Base-by-base conservation (phyloP, 2,797 vertebrate species). In the Threskiornis aethiopicus region DNA sequence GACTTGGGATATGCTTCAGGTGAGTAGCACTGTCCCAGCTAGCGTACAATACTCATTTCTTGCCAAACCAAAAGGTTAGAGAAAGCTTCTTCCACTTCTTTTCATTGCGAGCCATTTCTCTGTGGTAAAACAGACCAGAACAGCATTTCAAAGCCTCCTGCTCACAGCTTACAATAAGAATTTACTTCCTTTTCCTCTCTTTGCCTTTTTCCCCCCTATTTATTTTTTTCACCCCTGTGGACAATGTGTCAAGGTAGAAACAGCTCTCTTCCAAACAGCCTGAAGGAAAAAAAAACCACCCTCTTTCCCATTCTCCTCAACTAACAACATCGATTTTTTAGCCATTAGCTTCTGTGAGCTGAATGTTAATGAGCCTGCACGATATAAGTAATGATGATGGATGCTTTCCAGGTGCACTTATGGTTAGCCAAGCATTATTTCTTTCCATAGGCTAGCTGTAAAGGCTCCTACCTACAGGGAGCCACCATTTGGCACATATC, bases 331-430 rank as follows among this genome's bases (percentile, higher is more conserved):
- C 0, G 41, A 96, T 93, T 78, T 77, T 89, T 92, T 57, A 90
- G 67, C 64, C 81, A 95, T 95, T 93, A 92, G 41, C 28, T 85
- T 51, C 65, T 71, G 87, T 94, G 96, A 87, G 59, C 49, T 61
- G 92, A 93, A 93, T 95, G 90, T 18, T 94, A 92, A 95, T 82
- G 62, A 87, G 46, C 21, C 67, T 71, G 75, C 67, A 85, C 1
- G 1, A 62, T 25, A 3, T 47, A 85, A 85, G 49, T 78, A 87
- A 96, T 69, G 77, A 85, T 81, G 89, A 89, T 65, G 67, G 84
- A 95, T 96, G 54, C 13, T 93, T 92, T 87, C 90, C 96, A 93
- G 6, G 2, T 85, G 89, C 64, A 61, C 29, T 42, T 78, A 61
- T 37, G 79, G 93, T n/a, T 52, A 90, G 64, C 57, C 75, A 95